phyloP scores from a whole-genome alignment of 1,140 invertebrate species.

The Cherax destructor region DNA sequence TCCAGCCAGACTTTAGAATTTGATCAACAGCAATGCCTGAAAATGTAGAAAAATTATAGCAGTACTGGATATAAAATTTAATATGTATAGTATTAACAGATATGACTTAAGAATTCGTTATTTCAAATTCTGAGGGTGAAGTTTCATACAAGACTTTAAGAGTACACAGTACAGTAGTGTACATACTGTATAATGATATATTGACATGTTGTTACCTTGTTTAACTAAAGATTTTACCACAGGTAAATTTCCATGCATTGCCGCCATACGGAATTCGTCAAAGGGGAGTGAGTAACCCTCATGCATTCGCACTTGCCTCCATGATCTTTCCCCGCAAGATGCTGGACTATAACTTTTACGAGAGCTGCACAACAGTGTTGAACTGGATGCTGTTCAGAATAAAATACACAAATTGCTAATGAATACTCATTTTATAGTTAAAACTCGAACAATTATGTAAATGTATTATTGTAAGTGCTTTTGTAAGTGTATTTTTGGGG shows the following conservation, averaged over 20 bases:
- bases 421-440: neutral
- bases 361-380: slow-evolving; percentile 29
- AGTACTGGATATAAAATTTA: too few species aligned
- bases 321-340: slow-evolving; percentile 11
- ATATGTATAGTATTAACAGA: too few species aligned
- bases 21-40: slow-evolving; percentile 74
- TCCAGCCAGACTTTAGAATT: slow-evolving; percentile 76
- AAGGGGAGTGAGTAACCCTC: slow-evolving; percentile 52
- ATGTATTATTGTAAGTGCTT: too few species aligned
- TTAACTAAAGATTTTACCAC: slow-evolving; percentile 35
- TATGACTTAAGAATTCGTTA: neutral
- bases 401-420: neutral
- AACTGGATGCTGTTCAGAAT: slow-evolving; percentile 40
- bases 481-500: too few species aligned
- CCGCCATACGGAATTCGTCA: slow-evolving; percentile 59
- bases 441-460: too few species aligned
- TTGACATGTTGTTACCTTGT: slow-evolving; percentile 25
- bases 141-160: neutral
- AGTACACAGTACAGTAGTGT: too few species aligned
- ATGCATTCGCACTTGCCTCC: slow-evolving; percentile 42
- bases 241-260: slow-evolving; percentile 57
- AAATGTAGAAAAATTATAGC: neutral
- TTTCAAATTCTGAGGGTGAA: neutral
- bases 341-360: slow-evolving; percentile 34
- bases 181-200: too few species aligned